phyloP scores from a whole-genome alignment of 2,888 invertebrate genomes.

The Blera fallax region DNA sequence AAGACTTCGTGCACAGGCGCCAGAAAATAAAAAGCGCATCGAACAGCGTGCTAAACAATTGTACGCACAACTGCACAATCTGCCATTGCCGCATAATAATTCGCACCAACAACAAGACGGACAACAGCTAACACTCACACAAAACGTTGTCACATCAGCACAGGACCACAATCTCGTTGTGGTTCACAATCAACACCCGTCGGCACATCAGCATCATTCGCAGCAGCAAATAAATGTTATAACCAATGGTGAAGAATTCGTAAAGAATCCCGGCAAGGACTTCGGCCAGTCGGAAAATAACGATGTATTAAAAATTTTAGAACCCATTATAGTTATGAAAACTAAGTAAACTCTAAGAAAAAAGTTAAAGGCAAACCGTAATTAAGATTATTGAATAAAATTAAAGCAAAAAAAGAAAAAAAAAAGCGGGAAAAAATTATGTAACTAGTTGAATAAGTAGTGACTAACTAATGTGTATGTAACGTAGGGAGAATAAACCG shows the following conservation, averaged over 20 bases:
- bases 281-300: conserved; percentile 79
- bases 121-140: conserved; percentile 72
- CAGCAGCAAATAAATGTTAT: conserved; percentile 62
- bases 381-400: conserved; percentile 59
- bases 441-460: conserved; percentile 69
- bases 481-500: conserved; percentile 60
- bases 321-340: conserved; percentile 82
- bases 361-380: conserved; percentile 29
- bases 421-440: conserved; percentile 19
- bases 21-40: conserved; percentile 75
- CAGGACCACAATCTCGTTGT: conserved; percentile 55
- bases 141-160: conserved; percentile 31
- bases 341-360: conserved; percentile 78
- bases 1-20: conserved; percentile 79
- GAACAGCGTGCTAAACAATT: conserved; percentile 77
- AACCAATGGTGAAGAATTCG: conserved; percentile 72
- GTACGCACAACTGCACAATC: conserved; percentile 77
- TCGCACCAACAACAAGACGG: conserved; percentile 73
- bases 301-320: conserved; percentile 81
- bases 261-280: conserved; percentile 76
- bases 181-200: conserved; percentile 52
- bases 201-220: conserved; percentile 41
- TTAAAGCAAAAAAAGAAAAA: conserved; percentile 43
- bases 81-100: conserved; percentile 59
- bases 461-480: conserved; percentile 70